Percentiles rank a stretch among this genome's conserved stretches.
These are phyloP conservation scores for Diarsia dahlii DNA, from an alignment of 2,888 invertebrate species.

Conservation along the genomic window DNA sequence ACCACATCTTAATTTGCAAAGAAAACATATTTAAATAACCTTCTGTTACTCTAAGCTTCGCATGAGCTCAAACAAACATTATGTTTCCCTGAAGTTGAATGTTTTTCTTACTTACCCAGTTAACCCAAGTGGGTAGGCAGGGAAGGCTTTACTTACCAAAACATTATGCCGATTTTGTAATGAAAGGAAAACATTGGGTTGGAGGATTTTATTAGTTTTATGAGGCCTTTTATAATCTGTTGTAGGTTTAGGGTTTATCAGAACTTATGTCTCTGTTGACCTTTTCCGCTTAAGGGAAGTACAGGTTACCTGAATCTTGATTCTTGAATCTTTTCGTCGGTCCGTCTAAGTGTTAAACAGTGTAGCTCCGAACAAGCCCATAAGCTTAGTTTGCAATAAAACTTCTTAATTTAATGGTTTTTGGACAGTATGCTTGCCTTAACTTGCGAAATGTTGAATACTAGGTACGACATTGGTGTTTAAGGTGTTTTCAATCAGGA, in stretches of 20 bases:
- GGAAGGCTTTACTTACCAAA: background rate
- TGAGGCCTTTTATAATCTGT: conserved; percentile 5
- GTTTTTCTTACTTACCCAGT: conserved; percentile 33
- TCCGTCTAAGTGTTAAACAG: background rate
- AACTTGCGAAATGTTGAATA: too few relatives aligned
- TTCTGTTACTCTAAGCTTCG: background rate
- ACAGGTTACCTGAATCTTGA: background rate
- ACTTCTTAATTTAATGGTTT: too few relatives aligned
- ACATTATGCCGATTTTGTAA: conserved; percentile 42
- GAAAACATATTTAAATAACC: conserved; percentile 29
- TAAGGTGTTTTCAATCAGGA: too few relatives aligned
- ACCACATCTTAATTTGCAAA: conserved; percentile 36
- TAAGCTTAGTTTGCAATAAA: too few relatives aligned
- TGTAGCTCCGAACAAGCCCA: too few relatives aligned
- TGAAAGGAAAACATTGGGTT: conserved; percentile 47
- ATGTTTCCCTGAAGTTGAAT: conserved; percentile 10
- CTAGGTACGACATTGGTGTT: too few relatives aligned
- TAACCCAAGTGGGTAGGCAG: background rate
- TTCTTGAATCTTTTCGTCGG: background rate
- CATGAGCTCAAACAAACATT: conserved; percentile 28
- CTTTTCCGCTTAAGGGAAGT: background rate
- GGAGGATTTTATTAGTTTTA: conserved; percentile 1
- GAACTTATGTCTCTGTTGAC: conserved; percentile 1
- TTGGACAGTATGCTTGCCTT: too few relatives aligned
- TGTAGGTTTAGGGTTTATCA: conserved; percentile 8